Percentiles rank a stretch among this genome's conserved stretches.
Conservation (phyloP, 2,888 invertebrate species). For the Rhodophaea formosa region DNA sequence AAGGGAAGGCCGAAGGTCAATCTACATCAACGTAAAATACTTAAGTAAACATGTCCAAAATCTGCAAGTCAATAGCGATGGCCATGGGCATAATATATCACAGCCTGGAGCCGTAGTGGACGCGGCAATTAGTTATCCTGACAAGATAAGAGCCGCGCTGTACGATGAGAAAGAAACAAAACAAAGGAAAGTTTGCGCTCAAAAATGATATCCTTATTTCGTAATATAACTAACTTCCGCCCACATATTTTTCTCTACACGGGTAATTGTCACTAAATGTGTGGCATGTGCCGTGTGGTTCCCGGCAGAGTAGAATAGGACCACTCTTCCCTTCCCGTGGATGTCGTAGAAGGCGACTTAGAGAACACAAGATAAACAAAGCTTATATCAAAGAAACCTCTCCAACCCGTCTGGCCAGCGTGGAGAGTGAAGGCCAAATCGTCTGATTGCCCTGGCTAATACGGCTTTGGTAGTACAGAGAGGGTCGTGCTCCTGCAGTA, state of each 20-base stretch:
- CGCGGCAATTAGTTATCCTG: constrained; percentile 4
- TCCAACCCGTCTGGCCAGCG: too few species aligned
- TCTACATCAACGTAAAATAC: neutral
- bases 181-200: neutral
- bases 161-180: neutral
- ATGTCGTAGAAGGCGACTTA: too few species aligned
- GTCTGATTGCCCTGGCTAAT: too few species aligned
- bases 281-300: too few species aligned
- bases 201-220: neutral
- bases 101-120: neutral
- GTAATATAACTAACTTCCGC: neutral
- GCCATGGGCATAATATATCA: neutral
- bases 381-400: too few species aligned
- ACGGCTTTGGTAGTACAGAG: too few species aligned
- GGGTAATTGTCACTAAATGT: neutral
- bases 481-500: too few species aligned
- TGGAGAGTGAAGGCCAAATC: too few species aligned
- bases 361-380: too few species aligned
- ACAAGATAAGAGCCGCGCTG: neutral
- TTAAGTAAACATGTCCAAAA: neutral
- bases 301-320: too few species aligned
- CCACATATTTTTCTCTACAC: neutral
- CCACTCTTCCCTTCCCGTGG: too few species aligned
- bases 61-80: neutral
- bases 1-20: too few species aligned